phyloP scores from a whole-genome alignment of 2,888 invertebrate species.

The Metopia argyrocephala region DNA sequence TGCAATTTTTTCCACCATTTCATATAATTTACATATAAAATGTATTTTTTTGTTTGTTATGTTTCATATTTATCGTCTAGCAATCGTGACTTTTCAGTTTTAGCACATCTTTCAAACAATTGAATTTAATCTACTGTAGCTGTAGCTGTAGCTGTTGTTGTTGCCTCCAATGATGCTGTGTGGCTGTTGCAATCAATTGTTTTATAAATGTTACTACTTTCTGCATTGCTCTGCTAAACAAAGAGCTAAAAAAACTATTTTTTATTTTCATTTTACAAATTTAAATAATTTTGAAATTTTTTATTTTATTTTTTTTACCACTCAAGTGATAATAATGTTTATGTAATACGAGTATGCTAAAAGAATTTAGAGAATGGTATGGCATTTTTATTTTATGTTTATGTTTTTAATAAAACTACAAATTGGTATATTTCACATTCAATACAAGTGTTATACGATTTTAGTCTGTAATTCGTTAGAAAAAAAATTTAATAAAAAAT shows the following conservation, averaged over 20 bases:
- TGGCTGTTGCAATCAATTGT: not conserved
- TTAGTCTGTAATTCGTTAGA: too few relatives aligned
- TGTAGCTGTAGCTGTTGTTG: not conserved
- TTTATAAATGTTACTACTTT: not conserved
- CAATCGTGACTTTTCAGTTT: constrained; percentile 62
- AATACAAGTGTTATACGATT: not conserved
- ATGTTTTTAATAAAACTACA: too few relatives aligned
- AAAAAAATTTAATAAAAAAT: too few relatives aligned
- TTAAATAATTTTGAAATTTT: constrained; percentile 19
- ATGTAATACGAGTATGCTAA: not conserved
- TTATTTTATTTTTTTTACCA: not conserved
- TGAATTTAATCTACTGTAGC: constrained; percentile 17
- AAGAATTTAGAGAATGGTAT: not conserved
- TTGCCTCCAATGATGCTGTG: constrained; percentile 17
- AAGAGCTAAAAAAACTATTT: not conserved
- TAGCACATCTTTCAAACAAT: constrained; percentile 56
- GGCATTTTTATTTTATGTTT: not conserved
- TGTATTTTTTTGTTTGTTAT: too few relatives aligned
- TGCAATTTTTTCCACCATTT: constrained; percentile 1
- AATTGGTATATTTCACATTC: not conserved
- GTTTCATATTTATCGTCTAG: constrained; percentile 57
- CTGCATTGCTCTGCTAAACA: constrained; percentile 37
- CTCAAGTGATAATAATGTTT: constrained; percentile 1
- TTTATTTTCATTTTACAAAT: not conserved
- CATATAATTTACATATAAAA: constrained; percentile 58